Conservation (phyloP, 2,797 vertebrate genomes). For the Schizothorax lantsangensis region DNA sequence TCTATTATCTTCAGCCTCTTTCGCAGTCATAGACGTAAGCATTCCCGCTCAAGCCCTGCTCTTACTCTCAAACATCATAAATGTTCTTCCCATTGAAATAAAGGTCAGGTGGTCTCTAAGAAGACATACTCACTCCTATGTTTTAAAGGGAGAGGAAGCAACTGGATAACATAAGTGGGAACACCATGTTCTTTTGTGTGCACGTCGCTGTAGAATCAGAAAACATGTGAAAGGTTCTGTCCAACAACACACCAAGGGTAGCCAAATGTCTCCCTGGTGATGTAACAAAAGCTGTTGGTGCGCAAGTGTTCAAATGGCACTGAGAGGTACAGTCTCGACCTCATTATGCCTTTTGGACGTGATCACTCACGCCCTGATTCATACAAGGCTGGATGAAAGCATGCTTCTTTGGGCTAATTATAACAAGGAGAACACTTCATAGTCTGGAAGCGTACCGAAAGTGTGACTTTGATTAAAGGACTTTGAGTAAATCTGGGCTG, state of each 20-base stretch:
- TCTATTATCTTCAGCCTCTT: slow-evolving; percentile 30
- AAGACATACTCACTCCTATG: neutral
- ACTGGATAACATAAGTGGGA: neutral
- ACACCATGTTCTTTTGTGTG: neutral
- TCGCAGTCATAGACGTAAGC: neutral
- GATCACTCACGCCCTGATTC: neutral
- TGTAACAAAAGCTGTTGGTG: neutral
- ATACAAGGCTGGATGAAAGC: slow-evolving; percentile 8
- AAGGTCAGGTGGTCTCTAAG: slow-evolving; percentile 15
- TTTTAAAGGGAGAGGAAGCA: neutral
- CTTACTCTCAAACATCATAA: neutral
- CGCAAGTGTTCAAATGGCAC: neutral
- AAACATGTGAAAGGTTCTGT: neutral
- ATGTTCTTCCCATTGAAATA: slow-evolving; percentile 10
- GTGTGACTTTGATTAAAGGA: slow-evolving; percentile 34
- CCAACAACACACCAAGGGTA: neutral
- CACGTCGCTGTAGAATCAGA: neutral
- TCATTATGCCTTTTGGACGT: slow-evolving; percentile 28
- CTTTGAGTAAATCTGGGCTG: slow-evolving; percentile 11
- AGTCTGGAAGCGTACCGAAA: slow-evolving; percentile 20
- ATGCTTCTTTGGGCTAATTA: slow-evolving; percentile 27
- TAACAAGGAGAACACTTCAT: slow-evolving; percentile 25
- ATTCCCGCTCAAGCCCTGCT: neutral
- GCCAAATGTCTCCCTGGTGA: neutral
- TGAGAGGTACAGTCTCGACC: neutral